Conservation (phyloP, 2,888 invertebrate genomes). For the Lasioglossum lativentre region DNA sequence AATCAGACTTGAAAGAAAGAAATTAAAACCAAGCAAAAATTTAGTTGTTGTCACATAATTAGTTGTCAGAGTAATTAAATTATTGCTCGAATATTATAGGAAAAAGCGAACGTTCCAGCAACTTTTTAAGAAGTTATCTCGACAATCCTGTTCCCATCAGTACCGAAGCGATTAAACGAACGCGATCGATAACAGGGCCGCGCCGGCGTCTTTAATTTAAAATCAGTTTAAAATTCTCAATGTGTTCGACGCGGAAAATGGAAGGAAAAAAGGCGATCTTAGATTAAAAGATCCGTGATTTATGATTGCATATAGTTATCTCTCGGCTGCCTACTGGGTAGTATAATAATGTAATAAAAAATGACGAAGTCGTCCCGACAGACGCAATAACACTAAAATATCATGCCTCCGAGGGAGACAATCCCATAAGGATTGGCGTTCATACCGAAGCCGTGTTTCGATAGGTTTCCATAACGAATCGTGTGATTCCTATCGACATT, state of each 20-base stretch:
- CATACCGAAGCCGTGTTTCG: conserved; percentile 18
- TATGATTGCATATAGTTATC: conserved; percentile 41
- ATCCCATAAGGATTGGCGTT: conserved; percentile 31
- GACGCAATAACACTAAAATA: conserved; percentile 52
- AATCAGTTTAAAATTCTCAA: not conserved
- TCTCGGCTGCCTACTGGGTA: not conserved
- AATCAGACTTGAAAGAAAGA: not conserved
- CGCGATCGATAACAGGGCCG: not conserved
- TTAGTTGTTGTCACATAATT: not conserved
- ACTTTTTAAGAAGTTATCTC: not conserved
- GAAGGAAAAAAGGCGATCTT: not conserved
- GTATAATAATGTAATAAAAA: conserved; percentile 39
- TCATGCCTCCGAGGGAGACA: conserved; percentile 30
- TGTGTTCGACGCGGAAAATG: not conserved
- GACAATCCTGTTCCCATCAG: not conserved
- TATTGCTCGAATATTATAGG: not conserved
- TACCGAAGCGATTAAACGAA: not conserved
- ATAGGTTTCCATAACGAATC: conserved; percentile 20
- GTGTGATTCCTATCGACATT: conserved; percentile 28
- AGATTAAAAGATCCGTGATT: conserved; percentile 17
- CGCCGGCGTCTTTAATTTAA: not conserved
- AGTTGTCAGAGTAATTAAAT: not conserved
- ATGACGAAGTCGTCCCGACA: conserved; percentile 20
- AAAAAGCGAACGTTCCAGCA: not conserved
- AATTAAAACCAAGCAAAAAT: not conserved